Percentiles rank a stretch among this genome's conserved stretches.
phyloP scores from a whole-genome alignment of 2,888 invertebrate species.

The Ganaspis brasiliensis region DNA sequence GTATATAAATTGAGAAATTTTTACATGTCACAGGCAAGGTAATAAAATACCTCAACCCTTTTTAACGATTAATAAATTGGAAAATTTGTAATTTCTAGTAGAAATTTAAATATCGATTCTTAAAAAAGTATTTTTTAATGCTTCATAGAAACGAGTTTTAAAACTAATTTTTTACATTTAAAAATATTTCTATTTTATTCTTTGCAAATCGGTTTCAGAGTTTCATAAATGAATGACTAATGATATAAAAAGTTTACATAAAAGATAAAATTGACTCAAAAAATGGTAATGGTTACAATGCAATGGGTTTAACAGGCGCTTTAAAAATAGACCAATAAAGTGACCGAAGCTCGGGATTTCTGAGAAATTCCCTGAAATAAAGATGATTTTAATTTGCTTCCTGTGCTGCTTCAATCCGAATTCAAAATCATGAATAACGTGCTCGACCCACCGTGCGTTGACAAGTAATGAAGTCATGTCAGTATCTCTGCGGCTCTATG shows the following conservation, averaged over 20 bases:
- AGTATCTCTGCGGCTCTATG: conserved; percentile 29
- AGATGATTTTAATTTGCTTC: conserved; percentile 39
- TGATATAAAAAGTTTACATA: too few relatives aligned
- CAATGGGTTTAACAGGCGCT: neutral
- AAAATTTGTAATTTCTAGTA: too few relatives aligned
- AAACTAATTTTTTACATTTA: too few relatives aligned
- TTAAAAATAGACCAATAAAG: conserved; percentile 11
- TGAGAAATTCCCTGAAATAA: conserved; percentile 11
- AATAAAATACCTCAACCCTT: too few relatives aligned
- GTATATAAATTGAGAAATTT: neutral
- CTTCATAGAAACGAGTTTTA: too few relatives aligned
- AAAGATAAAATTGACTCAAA: neutral
- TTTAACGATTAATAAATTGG: too few relatives aligned
- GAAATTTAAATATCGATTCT: too few relatives aligned
- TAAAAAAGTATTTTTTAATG: too few relatives aligned
- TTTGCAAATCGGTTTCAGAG: too few relatives aligned
- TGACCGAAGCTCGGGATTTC: neutral
- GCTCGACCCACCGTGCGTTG: conserved; percentile 38
- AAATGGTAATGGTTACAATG: neutral
- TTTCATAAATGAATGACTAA: too few relatives aligned
- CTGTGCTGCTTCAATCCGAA: conserved; percentile 39
- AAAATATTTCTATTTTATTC: too few relatives aligned
- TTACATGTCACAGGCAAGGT: neutral
- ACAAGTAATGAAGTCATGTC: conserved; percentile 43
- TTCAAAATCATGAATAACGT: conserved; percentile 36